Percentiles rank a stretch among this genome's conserved stretches.
Conservation (phyloP, 2,113 vertebrate genomes). For the Aphelocoma coerulescens region DNA sequence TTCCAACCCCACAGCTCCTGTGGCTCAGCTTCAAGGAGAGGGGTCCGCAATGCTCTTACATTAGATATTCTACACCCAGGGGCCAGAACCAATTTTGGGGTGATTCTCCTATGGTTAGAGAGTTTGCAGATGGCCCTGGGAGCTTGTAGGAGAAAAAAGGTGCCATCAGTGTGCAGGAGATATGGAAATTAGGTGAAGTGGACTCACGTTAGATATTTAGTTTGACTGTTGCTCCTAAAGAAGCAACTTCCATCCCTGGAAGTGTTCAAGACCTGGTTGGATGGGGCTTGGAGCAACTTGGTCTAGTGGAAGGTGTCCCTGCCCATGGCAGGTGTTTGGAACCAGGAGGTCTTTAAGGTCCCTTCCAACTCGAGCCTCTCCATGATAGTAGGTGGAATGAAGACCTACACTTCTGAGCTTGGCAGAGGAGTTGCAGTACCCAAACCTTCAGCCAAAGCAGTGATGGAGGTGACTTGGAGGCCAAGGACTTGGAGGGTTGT, state of each 20-base stretch:
- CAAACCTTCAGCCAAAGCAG: not conserved
- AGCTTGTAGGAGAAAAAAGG: not conserved
- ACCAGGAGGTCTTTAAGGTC: not conserved
- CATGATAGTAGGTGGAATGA: accelerated
- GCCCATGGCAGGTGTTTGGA: not conserved
- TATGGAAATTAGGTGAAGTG: not conserved
- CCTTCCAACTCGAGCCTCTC: not conserved
- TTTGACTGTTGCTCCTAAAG: not conserved
- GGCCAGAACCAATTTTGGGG: not conserved
- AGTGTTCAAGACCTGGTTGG: not conserved
- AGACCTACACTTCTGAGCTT: not conserved
- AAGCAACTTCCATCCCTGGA: not conserved
- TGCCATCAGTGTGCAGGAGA: not conserved
- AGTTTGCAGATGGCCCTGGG: not conserved
- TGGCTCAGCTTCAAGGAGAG: not conserved
- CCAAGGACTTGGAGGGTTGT: not conserved
- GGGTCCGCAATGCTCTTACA: not conserved
- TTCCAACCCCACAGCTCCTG: not conserved
- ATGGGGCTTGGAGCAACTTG: not conserved
- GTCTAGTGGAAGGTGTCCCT: not conserved
- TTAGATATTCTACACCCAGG: not conserved
- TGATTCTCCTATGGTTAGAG: not conserved
- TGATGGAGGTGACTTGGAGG: not conserved
- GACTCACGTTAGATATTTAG: accelerated
- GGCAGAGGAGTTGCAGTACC: not conserved